These are phyloP conservation scores for Oophaga sylvatica DNA, from an alignment of 2,797 vertebrate species.

Conservation along the genomic window DNA sequence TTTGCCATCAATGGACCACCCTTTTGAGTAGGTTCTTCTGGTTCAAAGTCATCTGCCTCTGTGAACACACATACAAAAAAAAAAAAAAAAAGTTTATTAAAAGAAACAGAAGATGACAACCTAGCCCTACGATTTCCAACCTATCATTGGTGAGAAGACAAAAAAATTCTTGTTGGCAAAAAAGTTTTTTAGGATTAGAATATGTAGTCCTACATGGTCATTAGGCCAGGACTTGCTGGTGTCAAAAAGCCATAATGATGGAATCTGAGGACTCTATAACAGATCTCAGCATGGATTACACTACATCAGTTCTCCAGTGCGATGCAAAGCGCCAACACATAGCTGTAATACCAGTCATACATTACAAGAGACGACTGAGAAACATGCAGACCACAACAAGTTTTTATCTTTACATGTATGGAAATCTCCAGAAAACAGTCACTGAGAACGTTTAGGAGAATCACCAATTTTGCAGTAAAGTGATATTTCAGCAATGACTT, in stretches of 20 bases:
- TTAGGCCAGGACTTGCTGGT: too few relatives aligned
- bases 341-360: too few relatives aligned
- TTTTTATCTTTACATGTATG: too few relatives aligned
- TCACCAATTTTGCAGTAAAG: not conserved
- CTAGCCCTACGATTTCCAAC: not conserved
- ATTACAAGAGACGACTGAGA: not conserved
- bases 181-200: too few relatives aligned
- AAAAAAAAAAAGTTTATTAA: not conserved
- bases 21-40: conserved; percentile 19
- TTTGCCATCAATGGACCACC: not conserved
- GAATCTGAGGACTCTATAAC: not conserved
- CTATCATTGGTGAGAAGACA: too few relatives aligned
- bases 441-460: not conserved
- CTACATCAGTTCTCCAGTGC: not conserved
- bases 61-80: not conserved
- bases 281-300: not conserved
- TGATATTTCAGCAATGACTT: too few relatives aligned
- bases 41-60: conserved; percentile 52
- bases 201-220: too few relatives aligned
- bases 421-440: not conserved
- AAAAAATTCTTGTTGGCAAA: too few relatives aligned
- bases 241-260: not conserved
- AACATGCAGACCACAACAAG: too few relatives aligned
- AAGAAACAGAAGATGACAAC: not conserved
- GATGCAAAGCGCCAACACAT: not conserved